Percentiles rank a stretch among this genome's conserved stretches.
These are phyloP conservation scores for Syrphus vitripennis DNA, from an alignment of 2,888 invertebrate genomes.

Conservation along the genomic window DNA sequence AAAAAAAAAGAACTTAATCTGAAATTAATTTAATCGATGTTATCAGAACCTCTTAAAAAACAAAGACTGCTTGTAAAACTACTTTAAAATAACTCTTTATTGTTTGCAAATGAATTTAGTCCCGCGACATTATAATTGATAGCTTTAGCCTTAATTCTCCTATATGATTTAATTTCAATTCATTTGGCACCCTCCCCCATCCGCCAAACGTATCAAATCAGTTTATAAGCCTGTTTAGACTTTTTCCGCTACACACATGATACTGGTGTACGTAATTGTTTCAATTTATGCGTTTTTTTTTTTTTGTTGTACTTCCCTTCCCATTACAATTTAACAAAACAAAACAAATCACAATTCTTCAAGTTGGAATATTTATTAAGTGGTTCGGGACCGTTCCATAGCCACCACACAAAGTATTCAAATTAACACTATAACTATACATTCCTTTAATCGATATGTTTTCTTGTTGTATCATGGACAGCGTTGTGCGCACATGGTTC, in stretches of 20 bases:
- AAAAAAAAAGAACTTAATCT: neutral
- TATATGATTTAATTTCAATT: neutral
- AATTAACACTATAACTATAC: constrained; percentile 7
- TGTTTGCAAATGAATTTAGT: neutral
- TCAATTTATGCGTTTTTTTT: neutral
- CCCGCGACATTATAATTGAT: neutral
- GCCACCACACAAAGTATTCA: constrained; percentile 9
- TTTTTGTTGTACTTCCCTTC: neutral
- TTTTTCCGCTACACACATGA: neutral
- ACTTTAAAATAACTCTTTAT: neutral
- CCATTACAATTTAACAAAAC: neutral
- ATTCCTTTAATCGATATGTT: constrained; percentile 43
- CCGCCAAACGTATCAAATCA: neutral
- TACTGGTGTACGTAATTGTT: neutral
- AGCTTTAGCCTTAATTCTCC: neutral
- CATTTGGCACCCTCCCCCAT: neutral
- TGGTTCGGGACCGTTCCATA: neutral
- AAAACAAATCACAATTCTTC: neutral
- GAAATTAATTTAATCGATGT: neutral
- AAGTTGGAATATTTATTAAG: constrained; percentile 9
- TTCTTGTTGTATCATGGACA: constrained; percentile 18
- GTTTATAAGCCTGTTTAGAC: neutral
- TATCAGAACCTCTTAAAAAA: neutral
- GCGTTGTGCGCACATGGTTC: constrained; percentile 20
- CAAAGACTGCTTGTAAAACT: neutral